Percentiles rank a stretch among this genome's conserved stretches.
These are phyloP conservation scores for Hypothenemus hampei DNA, from an alignment of 1,140 invertebrate genomes.

Conservation along the genomic window DNA sequence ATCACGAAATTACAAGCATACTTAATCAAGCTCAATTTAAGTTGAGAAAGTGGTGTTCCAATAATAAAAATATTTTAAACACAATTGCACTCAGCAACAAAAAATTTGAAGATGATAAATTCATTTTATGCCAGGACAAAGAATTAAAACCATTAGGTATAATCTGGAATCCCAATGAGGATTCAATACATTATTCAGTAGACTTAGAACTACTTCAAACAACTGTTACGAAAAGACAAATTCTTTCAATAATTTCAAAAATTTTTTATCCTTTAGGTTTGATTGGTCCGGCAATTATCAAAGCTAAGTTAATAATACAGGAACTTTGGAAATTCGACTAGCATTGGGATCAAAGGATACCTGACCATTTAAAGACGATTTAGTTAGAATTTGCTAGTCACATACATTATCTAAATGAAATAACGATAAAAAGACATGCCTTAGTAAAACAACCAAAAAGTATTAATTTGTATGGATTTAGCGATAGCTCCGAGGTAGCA, in stretches of 20 bases:
- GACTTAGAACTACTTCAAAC: neutral
- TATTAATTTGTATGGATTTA: conserved; percentile 36
- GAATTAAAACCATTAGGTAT: conserved; percentile 12
- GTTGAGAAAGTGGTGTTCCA: conserved; percentile 18
- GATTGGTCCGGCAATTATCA: conserved; percentile 43
- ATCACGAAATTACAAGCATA: conserved; percentile 11
- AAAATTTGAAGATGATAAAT: neutral
- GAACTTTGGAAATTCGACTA: conserved; percentile 39
- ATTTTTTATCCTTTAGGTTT: conserved; percentile 46
- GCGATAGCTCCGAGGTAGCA: conserved; percentile 38
- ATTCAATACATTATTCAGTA: conserved; percentile 2
- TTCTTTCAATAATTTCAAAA: conserved; percentile 25
- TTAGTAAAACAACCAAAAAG: neutral
- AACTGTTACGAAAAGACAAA: conserved; percentile 19
- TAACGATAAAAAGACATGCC: conserved; percentile 1
- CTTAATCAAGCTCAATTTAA: conserved; percentile 10
- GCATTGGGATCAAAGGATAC: conserved; percentile 23
- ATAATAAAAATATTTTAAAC: conserved; percentile 10
- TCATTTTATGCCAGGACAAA: conserved; percentile 5
- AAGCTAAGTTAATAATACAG: conserved; percentile 48
- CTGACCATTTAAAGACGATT: neutral
- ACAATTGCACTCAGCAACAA: neutral
- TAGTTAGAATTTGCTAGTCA: conserved; percentile 12
- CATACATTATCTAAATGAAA: conserved; percentile 9
- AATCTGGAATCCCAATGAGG: conserved; percentile 1